Conservation (phyloP, 2,888 invertebrate genomes). For the Elmis aenea region DNA sequence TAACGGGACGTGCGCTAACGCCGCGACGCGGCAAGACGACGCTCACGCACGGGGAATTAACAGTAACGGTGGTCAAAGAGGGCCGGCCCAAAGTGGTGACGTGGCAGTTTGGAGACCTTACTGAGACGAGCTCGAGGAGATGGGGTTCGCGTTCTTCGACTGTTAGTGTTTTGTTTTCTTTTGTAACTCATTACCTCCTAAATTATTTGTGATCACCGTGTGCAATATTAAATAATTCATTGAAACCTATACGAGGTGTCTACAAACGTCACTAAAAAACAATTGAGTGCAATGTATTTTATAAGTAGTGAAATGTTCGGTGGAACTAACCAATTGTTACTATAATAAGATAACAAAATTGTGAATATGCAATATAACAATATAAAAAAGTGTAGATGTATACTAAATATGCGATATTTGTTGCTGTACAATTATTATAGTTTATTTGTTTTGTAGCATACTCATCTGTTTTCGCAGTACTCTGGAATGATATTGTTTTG, state of each 20-base stretch:
- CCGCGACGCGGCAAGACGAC: constrained; percentile 56
- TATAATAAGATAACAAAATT: too few relatives aligned
- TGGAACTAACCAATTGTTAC: too few relatives aligned
- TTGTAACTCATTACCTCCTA: too few relatives aligned
- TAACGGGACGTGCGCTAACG: constrained; percentile 55
- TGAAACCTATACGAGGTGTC: constrained; percentile 4
- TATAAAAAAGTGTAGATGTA: too few relatives aligned
- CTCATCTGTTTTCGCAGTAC: too few relatives aligned
- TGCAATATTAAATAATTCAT: constrained; percentile 8
- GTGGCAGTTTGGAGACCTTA: constrained; percentile 77
- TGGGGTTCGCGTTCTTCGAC: constrained; percentile 20
- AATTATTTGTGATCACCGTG: constrained; percentile 3
- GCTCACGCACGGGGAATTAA: constrained; percentile 42
- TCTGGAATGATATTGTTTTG: too few relatives aligned
- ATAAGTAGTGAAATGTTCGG: too few relatives aligned
- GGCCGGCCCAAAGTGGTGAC: constrained; percentile 58
- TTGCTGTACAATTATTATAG: too few relatives aligned
- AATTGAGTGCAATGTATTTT: too few relatives aligned
- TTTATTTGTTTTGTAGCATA: too few relatives aligned
- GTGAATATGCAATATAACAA: too few relatives aligned
- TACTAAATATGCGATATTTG: too few relatives aligned
- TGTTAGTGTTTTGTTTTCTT: constrained; percentile 13
- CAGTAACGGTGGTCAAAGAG: constrained; percentile 49
- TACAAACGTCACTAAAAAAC: constrained; percentile 2
- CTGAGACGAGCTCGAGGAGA: constrained; percentile 42